Evolutionary conservation across 2,797 vertebrate species (phyloP).

Genomic region (Gallinago solitaria): DNA sequence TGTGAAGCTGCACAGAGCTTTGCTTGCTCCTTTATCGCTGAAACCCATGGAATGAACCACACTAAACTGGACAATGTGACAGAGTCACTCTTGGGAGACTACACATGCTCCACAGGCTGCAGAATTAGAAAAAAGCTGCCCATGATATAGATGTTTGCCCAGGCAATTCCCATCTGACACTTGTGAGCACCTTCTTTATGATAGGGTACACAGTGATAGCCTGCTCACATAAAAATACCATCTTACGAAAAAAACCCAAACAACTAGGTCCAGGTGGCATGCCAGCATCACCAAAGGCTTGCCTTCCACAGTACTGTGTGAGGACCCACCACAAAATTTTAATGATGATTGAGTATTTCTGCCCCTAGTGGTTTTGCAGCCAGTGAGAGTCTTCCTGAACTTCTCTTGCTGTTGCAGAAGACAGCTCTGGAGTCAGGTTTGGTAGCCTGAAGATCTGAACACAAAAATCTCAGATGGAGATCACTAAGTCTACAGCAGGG

Average conservation of each 20-base stretch:
- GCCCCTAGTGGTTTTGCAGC: not conserved
- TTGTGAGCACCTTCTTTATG: not conserved
- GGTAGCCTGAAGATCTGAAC: not conserved
- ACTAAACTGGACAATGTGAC: not conserved
- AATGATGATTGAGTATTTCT: not conserved
- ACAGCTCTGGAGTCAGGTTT: not conserved
- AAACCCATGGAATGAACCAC: rapidly evolving
- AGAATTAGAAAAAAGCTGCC: not conserved
- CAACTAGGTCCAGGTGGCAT: not conserved
- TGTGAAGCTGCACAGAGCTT: not conserved
- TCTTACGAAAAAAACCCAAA: rapidly evolving
- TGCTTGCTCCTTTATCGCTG: not conserved
- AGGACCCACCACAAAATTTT: not conserved
- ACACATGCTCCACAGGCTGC: not conserved
- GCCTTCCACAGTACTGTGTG: not conserved
- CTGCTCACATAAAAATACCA: not conserved
- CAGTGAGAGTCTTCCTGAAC: not conserved
- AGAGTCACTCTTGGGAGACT: not conserved
- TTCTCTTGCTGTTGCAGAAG: not conserved
- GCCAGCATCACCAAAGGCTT: not conserved
- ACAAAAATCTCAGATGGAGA: not conserved
- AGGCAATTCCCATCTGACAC: not conserved
- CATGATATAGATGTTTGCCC: not conserved
- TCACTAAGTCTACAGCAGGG: not conserved
- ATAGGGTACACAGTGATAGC: not conserved